phyloP scores from a whole-genome alignment of 37 sponge, comb jelly and placozoan genomes.

The Ianthella basta region DNA sequence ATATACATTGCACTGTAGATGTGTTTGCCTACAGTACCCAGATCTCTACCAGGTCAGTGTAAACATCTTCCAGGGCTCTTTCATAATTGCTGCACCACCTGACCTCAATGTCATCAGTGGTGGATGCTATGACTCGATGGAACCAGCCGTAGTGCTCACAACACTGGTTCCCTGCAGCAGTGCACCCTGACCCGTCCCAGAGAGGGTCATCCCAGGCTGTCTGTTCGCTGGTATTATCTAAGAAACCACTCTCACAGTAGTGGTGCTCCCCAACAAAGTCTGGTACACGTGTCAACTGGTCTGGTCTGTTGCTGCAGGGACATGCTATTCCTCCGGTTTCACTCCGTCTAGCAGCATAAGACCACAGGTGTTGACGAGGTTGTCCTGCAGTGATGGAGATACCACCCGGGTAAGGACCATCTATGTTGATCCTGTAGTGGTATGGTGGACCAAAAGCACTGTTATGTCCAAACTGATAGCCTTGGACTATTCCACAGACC shows the following conservation, averaged over 20 bases:
- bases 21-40: background rate
- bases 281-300: background rate
- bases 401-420: conserved; percentile 13
- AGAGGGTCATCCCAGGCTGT: conserved; percentile 24
- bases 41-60: conserved; percentile 20
- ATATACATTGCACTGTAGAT: background rate
- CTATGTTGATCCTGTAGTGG: background rate
- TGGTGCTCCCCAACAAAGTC: background rate
- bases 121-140: background rate
- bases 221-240: background rate
- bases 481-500: conserved; percentile 3
- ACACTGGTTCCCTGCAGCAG: conserved; percentile 17
- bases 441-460: conserved; percentile 5
- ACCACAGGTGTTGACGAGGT: conserved; percentile 20
- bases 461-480: background rate
- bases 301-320: conserved; percentile 4
- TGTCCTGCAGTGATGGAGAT: conserved; percentile 17
- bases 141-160: conserved; percentile 21
- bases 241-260: conserved; percentile 5
- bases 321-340: background rate
- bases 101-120: conserved; percentile 15
- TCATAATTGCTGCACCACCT: conserved; percentile 7
- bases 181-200: conserved; percentile 23
- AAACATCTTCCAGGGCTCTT: background rate
- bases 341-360: conserved; percentile 15